Evolutionary conservation across 2,797 vertebrate species (phyloP).

Genomic region (Aythya fuligula): DNA sequence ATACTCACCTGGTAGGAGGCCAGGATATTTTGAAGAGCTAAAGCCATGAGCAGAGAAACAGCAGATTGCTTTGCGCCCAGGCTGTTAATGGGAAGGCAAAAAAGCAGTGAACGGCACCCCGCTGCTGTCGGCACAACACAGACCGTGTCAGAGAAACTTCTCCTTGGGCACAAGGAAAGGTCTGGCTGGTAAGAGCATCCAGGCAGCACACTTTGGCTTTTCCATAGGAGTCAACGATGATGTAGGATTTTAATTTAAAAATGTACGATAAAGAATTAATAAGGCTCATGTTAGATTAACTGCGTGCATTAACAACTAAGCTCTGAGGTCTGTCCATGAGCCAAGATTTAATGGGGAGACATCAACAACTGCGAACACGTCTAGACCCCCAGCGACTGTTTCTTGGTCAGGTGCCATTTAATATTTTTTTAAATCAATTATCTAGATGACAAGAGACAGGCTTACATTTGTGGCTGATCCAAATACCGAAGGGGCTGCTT

Average conservation of each 20-base stretch:
- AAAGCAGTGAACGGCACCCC: background rate
- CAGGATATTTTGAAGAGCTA: background rate
- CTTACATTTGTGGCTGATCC: background rate
- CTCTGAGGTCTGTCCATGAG: background rate
- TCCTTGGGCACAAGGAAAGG: background rate
- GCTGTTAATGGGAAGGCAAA: background rate
- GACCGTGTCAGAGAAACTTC: background rate
- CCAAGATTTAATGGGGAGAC: background rate
- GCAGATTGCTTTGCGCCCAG: background rate
- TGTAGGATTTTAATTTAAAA: background rate
- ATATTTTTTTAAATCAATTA: background rate
- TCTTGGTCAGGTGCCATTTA: background rate
- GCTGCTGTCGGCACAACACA: background rate
- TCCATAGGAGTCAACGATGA: background rate
- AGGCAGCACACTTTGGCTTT: background rate
- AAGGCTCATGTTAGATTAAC: background rate
- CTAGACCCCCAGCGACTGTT: background rate
- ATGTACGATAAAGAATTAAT: constrained; percentile 11
- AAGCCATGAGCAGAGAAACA: background rate
- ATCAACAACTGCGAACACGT: fast-evolving
- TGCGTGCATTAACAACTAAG: background rate
- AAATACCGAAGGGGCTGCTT: background rate
- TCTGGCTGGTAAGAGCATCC: background rate
- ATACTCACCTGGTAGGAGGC: background rate
- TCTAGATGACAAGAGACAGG: background rate